Base-by-base conservation (phyloP, 2,797 vertebrate genomes). In the Amazonetta brasiliensis region DNA sequence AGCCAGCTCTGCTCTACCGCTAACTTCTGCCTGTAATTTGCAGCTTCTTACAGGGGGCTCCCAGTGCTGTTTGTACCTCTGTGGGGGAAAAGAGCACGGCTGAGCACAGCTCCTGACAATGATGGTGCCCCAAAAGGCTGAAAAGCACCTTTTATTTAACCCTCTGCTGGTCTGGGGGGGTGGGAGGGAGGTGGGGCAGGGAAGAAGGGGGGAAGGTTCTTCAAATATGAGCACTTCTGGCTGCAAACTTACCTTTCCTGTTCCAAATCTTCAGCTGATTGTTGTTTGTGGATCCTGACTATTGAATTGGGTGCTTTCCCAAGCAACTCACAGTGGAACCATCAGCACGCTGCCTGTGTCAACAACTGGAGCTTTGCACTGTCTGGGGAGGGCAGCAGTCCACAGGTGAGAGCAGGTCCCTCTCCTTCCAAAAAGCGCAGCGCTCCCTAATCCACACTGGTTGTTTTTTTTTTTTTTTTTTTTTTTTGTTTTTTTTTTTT, bases 201-300 rank as follows among this genome's bases (percentile, higher is more conserved):
- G 43, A 44, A 44, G 43, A 44, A 44, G 43, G 18, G 18, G 43
- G 18, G 43, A 44, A 44, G 43, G 18, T 44, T 87, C 86, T 48
- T 1, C 30, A 55, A 79, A 64, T 6, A 23, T 56, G 60, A 79
- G 67, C 21, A n/a, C 69, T 62, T 16, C 59, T 59, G 26, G 21
- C 54, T 20, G 62, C 37, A 48, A 18, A 43, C 35, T 25, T 9
- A 73, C 26, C 28, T 60, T n/a, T 82, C 35, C 62, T 79, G 30
- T 44, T 31, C 71, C 62, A 59, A 74, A 88, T 44, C 72, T 86
- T 78, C n/a, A 72, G 31, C 12, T 26, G 15, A 78, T 15, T 71
- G 63, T 81, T 92, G 89, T 60, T 66, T 72, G 68, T 91, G 60
- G 44, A 84, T 87, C 39, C 64, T 82, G 63, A 96, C 78, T 94